These are phyloP conservation scores for Ageneiosus marmoratus DNA, from an alignment of 2,113 vertebrate species.

Conservation along the genomic window DNA sequence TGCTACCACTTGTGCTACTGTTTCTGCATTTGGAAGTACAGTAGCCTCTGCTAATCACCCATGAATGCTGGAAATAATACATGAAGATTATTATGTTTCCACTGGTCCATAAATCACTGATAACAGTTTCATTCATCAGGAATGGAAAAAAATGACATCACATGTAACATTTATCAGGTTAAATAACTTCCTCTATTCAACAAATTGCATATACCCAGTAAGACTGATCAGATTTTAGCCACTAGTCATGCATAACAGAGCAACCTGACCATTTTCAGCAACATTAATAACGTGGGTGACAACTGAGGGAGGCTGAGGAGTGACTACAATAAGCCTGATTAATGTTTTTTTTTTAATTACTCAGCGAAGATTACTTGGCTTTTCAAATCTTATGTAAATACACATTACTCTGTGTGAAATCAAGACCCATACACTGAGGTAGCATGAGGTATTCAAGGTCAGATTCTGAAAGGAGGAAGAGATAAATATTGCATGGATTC, in stretches of 20 bases:
- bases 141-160: neutral
- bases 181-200: neutral
- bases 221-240: neutral
- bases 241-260: neutral
- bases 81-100: conserved; percentile 22
- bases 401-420: neutral
- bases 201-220: neutral
- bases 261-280: conserved; percentile 31
- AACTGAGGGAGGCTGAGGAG: conserved; percentile 31
- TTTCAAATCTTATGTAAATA: conserved; percentile 10
- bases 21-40: neutral
- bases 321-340: conserved; percentile 30
- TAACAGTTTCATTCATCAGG: conserved; percentile 14
- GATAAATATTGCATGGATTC: conserved; percentile 54
- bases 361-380: conserved; percentile 34
- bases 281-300: conserved; percentile 32
- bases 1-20: neutral
- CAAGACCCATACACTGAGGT: neutral
- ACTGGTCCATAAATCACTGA: conserved; percentile 16
- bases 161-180: conserved; percentile 13
- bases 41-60: neutral
- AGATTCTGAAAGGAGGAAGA: conserved; percentile 25
- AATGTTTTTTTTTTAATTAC: conserved; percentile 51
- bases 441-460: neutral
- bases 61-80: conserved; percentile 10